These are phyloP conservation scores for Clivina fossor DNA, from an alignment of 2,888 invertebrate genomes.

Conservation along the genomic window DNA sequence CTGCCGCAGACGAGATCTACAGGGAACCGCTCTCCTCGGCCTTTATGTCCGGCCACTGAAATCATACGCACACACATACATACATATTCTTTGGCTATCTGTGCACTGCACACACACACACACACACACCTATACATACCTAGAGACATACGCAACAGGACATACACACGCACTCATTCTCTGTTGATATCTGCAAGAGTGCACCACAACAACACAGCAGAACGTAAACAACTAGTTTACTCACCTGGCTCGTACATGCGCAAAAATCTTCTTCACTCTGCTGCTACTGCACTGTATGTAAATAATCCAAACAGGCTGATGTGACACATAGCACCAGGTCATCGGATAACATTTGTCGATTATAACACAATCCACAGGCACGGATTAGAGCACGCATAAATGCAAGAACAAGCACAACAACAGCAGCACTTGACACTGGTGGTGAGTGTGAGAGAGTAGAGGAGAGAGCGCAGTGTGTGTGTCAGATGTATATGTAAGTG, in stretches of 20 bases:
- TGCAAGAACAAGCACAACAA: neutral
- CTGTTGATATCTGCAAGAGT: too few species aligned
- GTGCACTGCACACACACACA: conserved; percentile 22
- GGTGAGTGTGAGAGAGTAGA: too few species aligned
- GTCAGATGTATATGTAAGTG: too few species aligned
- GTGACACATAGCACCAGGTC: too few species aligned
- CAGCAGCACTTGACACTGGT: neutral
- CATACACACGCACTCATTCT: conserved; percentile 30
- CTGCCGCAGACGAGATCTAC: conserved; percentile 44
- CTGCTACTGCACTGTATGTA: too few species aligned
- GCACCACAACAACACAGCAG: too few species aligned
- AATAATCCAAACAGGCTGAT: too few species aligned
- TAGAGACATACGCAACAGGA: neutral
- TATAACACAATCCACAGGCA: too few species aligned
- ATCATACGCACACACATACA: conserved; percentile 43
- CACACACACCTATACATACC: neutral
- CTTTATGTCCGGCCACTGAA: conserved; percentile 43
- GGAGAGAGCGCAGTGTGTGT: too few species aligned
- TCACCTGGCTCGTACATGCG: conserved; percentile 29
- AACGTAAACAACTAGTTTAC: conserved; percentile 36
- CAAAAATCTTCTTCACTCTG: too few species aligned
- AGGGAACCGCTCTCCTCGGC: conserved; percentile 46
- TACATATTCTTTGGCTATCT: conserved; percentile 30
- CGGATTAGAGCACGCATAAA: too few species aligned
- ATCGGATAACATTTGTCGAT: too few species aligned